These are phyloP conservation scores for Heliocidaris tuberculata DNA, from an alignment of 35 echinoderm and acorn worm genomes.

Conservation along the genomic window DNA sequence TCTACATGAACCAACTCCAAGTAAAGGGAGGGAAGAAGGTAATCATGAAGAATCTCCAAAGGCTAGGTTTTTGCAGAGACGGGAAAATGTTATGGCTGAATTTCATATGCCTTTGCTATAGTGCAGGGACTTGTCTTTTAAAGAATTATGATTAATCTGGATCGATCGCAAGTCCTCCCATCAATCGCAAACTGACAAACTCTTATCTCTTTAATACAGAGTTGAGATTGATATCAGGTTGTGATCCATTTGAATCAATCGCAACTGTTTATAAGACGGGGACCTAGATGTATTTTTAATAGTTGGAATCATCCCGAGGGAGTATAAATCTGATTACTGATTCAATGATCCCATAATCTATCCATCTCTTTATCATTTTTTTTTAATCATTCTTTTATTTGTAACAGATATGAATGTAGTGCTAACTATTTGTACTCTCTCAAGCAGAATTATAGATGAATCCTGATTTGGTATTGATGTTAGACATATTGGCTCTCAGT, in stretches of 20 bases:
- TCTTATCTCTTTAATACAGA: too few relatives aligned
- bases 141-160: too few relatives aligned
- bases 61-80: not conserved
- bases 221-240: too few relatives aligned
- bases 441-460: not conserved
- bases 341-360: not conserved
- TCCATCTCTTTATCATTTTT: too few relatives aligned
- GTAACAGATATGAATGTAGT: too few relatives aligned
- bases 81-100: not conserved
- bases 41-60: not conserved
- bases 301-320: too few relatives aligned
- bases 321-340: not conserved
- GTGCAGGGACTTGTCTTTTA: not conserved
- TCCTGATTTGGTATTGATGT: not conserved
- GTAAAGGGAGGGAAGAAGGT: not conserved
- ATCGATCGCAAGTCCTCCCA: too few relatives aligned
- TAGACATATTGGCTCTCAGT: not conserved
- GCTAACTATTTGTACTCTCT: not conserved
- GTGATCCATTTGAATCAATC: too few relatives aligned
- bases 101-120: not conserved
- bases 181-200: too few relatives aligned
- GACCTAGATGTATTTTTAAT: too few relatives aligned
- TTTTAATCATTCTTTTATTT: too few relatives aligned
- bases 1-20: not conserved
- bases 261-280: too few relatives aligned